Evolutionary conservation across 2,888 invertebrate genomes (phyloP).

Genomic region (Acanthosepion lycidas): DNA sequence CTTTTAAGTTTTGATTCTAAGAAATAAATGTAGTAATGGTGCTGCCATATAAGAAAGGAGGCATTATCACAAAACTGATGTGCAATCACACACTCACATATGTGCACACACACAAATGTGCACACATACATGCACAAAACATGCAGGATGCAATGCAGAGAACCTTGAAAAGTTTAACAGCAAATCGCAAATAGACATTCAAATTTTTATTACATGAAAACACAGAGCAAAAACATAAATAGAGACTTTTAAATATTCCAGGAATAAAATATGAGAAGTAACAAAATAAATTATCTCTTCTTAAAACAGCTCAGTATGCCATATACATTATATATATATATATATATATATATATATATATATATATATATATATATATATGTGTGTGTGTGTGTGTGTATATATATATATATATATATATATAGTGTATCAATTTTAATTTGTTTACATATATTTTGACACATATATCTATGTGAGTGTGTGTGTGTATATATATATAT

Average conservation of each 20-base stretch:
- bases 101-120: no score
- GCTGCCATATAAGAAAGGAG: neutral
- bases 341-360: neutral
- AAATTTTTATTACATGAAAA: constrained; percentile 47
- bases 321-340: constrained; percentile 24
- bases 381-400: neutral
- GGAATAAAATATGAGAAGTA: constrained; percentile 42
- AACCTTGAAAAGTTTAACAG: neutral
- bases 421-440: neutral
- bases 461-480: neutral
- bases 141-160: neutral
- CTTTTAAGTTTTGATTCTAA: neutral
- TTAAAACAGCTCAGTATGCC: constrained; percentile 47
- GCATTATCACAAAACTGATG: no score
- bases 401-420: neutral
- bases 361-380: neutral
- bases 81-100: no score
- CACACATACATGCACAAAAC: neutral
- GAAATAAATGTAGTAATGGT: neutral
- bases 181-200: constrained; percentile 39
- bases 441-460: neutral
- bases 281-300: constrained; percentile 47
- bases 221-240: constrained; percentile 46
- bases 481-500: neutral
- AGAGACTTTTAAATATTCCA: constrained; percentile 46